Evolutionary conservation across 2,888 invertebrate genomes (phyloP).

Genomic region (Brachyopa scutellaris): DNA sequence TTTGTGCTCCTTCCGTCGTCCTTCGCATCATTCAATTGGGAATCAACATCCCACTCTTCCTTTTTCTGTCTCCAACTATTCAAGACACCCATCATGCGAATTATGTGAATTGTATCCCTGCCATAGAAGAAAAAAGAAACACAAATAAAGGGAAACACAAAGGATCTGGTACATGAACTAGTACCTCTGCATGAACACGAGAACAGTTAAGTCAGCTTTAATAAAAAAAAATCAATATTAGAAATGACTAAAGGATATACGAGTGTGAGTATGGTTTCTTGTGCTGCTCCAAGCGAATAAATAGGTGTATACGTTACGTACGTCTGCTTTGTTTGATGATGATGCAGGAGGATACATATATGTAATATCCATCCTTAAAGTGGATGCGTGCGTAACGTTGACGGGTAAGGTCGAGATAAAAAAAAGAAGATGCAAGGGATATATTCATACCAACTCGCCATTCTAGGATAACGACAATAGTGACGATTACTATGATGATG

Average conservation of each 20-base stretch:
- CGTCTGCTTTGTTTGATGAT: constrained; percentile 56
- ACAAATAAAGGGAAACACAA: constrained; percentile 6
- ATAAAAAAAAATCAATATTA: constrained; percentile 64
- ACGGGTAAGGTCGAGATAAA: constrained; percentile 46
- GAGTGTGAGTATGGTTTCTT: constrained; percentile 12
- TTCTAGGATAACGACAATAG: constrained; percentile 43
- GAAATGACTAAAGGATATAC: constrained; percentile 21
- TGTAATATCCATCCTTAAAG: constrained; percentile 54
- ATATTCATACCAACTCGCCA: constrained; percentile 2
- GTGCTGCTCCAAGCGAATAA: constrained; percentile 15
- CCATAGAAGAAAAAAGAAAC: neutral
- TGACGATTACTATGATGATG: constrained; percentile 46
- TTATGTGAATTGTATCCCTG: constrained; percentile 29
- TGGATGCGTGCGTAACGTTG: constrained; percentile 56
- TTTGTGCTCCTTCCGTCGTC: constrained; percentile 24
- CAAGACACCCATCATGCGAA: constrained; percentile 43
- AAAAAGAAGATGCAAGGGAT: constrained; percentile 18
- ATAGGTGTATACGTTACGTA: constrained; percentile 24
- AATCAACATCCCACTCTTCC: constrained; percentile 31
- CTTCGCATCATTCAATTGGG: constrained; percentile 45
- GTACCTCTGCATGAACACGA: constrained; percentile 29
- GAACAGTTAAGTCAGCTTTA: constrained; percentile 56
- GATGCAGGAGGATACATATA: constrained; percentile 45
- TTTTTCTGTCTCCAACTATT: constrained; percentile 6
- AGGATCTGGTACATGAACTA: constrained; percentile 10